Evolutionary conservation across 2,888 invertebrate genomes (phyloP).

Genomic region (Isoperla grammatica): DNA sequence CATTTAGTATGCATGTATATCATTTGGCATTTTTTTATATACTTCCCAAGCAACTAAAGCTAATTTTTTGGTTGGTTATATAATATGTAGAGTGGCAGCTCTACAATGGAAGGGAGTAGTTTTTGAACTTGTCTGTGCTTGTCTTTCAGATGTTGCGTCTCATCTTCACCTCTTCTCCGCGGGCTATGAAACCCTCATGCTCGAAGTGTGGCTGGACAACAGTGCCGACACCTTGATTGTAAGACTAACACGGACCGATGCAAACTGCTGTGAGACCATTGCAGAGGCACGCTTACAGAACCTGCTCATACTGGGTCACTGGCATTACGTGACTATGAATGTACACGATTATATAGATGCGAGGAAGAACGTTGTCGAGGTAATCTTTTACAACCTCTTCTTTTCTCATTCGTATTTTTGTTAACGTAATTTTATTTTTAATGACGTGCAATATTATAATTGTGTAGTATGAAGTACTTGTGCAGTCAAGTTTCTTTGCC

Average conservation of each 20-base stretch:
- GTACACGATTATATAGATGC: slow-evolving; percentile 52
- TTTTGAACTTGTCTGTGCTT: no score
- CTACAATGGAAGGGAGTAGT: no score
- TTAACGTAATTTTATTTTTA: background rate
- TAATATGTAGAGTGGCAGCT: no score
- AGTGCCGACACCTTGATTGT: slow-evolving; percentile 45
- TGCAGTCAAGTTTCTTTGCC: background rate
- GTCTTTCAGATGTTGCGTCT: slow-evolving; percentile 31
- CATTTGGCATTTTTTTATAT: no score
- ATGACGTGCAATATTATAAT: no score
- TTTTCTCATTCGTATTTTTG: no score
- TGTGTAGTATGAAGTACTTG: background rate
- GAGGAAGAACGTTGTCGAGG: slow-evolving; percentile 53
- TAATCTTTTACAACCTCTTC: slow-evolving; percentile 28
- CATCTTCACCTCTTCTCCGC: slow-evolving; percentile 54
- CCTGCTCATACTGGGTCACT: slow-evolving; percentile 46
- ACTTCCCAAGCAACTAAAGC: no score
- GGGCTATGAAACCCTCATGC: slow-evolving; percentile 56
- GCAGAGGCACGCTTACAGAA: slow-evolving; percentile 48
- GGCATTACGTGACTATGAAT: slow-evolving; percentile 55
- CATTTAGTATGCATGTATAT: no score
- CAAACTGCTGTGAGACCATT: slow-evolving; percentile 45
- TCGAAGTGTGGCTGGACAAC: slow-evolving; percentile 57
- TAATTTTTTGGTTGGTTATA: no score
- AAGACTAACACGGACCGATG: slow-evolving; percentile 52